phyloP scores from a whole-genome alignment of 2,797 vertebrate genomes.

The Poecilia gillii region DNA sequence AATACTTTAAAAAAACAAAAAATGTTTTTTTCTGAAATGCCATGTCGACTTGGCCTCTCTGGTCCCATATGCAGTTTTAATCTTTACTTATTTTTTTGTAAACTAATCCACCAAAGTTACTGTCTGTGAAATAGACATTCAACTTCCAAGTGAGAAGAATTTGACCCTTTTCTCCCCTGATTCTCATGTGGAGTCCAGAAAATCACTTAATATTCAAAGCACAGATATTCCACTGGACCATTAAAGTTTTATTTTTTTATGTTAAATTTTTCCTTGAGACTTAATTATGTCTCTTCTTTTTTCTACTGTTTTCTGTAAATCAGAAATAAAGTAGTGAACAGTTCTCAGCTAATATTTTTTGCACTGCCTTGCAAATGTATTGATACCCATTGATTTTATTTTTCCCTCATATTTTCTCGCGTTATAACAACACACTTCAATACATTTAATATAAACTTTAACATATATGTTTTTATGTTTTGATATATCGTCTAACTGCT shows the following conservation, averaged over 20 bases:
- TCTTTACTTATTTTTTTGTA: neutral
- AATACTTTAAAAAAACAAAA: neutral
- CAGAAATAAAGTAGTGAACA: neutral
- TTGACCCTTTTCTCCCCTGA: neutral
- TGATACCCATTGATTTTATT: neutral
- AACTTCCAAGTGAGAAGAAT: neutral
- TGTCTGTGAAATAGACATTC: neutral
- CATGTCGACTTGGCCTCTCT: neutral
- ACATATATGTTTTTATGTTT: too few relatives aligned
- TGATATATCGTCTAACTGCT: too few relatives aligned
- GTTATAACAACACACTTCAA: neutral
- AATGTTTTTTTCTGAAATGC: neutral
- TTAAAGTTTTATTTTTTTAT: neutral
- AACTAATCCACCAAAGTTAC: neutral
- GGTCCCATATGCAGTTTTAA: neutral
- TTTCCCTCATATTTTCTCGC: neutral
- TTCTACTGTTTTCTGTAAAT: conserved; percentile 16
- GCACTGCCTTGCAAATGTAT: neutral
- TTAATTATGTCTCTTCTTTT: conserved; percentile 4
- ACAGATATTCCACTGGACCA: neutral
- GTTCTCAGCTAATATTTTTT: neutral
- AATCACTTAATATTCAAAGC: neutral
- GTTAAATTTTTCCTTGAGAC: neutral
- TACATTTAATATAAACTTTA: neutral
- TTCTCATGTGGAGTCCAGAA: neutral